Conservation (phyloP, 2,113 vertebrate genomes). For the Xyrauchen texanus region DNA sequence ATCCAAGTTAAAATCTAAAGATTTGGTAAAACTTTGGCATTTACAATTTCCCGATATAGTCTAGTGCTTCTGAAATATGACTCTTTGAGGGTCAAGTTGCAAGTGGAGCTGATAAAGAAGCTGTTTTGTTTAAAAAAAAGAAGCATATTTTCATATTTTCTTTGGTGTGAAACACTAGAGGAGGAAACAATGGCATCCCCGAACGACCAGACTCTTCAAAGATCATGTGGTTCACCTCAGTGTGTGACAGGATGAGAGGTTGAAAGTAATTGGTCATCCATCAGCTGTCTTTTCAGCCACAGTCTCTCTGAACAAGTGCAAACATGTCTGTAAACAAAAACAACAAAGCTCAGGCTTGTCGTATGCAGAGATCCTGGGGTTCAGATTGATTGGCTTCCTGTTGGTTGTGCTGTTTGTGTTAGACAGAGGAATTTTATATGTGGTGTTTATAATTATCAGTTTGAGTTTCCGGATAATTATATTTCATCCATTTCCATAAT, state of each 20-base stretch:
- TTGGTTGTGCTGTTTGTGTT: slow-evolving; percentile 12
- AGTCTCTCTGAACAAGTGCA: slow-evolving; percentile 25
- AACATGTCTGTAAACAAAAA: slow-evolving; percentile 40
- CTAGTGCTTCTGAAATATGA: neutral
- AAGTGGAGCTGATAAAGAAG: neutral
- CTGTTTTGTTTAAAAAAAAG: no score
- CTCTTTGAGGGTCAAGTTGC: neutral
- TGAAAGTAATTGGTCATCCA: slow-evolving; percentile 40
- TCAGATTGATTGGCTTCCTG: slow-evolving; percentile 11
- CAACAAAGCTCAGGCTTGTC: slow-evolving; percentile 22
- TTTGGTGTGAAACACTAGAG: slow-evolving; percentile 1
- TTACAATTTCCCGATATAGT: neutral
- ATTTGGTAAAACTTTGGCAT: neutral
- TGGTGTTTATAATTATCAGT: slow-evolving; percentile 7
- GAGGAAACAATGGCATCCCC: slow-evolving; percentile 14
- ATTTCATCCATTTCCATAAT: neutral
- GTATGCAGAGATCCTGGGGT: slow-evolving; percentile 20
- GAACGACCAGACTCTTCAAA: slow-evolving; percentile 34
- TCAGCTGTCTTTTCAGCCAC: slow-evolving; percentile 27
- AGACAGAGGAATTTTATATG: slow-evolving; percentile 18
- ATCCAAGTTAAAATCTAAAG: neutral
- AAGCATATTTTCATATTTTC: slow-evolving; percentile 23
- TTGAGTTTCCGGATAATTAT: neutral
- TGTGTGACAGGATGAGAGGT: slow-evolving; percentile 33
- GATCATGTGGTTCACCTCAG: slow-evolving; percentile 30